Conservation (phyloP, 2,797 vertebrate genomes). For the Hippopotamyrus pictus region DNA sequence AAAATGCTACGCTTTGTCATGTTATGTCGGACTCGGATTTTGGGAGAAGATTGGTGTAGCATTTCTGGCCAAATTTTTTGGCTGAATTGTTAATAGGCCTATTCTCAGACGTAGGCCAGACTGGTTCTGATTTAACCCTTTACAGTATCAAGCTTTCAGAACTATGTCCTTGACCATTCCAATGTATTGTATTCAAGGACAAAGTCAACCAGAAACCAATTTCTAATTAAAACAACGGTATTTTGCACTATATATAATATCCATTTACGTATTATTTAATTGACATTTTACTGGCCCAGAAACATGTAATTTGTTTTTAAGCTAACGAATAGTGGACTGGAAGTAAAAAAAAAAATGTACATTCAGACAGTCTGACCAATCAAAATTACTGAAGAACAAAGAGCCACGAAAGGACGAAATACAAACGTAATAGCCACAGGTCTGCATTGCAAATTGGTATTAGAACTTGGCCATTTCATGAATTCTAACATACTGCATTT, state of each 20-base stretch:
- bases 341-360: neutral
- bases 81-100: constrained; percentile 14
- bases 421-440: neutral
- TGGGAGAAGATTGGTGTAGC: neutral
- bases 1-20: neutral
- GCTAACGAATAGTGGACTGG: neutral
- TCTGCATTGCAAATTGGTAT: neutral
- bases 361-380: neutral
- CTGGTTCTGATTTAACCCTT: neutral
- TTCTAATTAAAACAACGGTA: constrained; percentile 1
- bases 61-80: neutral
- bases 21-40: neutral
- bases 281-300: neutral
- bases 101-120: neutral
- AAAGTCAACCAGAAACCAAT: constrained; percentile 1
- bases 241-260: neutral
- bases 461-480: neutral
- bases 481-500: neutral
- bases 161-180: neutral
- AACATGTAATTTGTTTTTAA: neutral
- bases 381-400: neutral
- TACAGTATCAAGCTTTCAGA: constrained; percentile 8
- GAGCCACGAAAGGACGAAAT: neutral
- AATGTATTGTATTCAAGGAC: constrained; percentile 6
- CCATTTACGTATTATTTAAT: neutral